phyloP scores from a whole-genome alignment of 2,797 vertebrate species.

The Hydrophis major region DNA sequence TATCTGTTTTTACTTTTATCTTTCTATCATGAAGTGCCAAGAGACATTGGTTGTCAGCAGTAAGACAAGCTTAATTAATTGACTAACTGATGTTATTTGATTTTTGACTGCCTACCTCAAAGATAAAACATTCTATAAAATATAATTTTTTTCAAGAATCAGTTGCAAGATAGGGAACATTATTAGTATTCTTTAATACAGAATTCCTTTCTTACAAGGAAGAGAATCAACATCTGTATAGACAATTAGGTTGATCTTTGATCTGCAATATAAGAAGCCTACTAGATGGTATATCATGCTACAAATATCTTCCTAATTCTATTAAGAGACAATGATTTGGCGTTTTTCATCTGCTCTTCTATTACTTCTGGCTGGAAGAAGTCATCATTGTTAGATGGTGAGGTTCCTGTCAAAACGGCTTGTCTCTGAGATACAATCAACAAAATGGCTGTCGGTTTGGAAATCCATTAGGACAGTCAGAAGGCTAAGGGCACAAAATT shows the following conservation, averaged over 20 bases:
- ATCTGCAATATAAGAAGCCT: background rate
- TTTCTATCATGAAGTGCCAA: background rate
- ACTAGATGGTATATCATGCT: background rate
- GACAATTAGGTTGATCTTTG: background rate
- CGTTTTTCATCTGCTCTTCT: background rate
- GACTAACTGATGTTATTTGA: background rate
- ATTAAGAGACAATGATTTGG: background rate
- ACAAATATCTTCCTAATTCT: background rate
- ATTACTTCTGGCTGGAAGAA: background rate
- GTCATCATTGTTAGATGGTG: background rate
- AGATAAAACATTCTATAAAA: background rate
- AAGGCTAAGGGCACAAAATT: background rate
- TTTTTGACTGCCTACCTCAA: background rate
- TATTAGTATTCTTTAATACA: background rate
- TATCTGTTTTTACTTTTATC: background rate
- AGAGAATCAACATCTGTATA: background rate
- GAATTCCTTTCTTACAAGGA: background rate
- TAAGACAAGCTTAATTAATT: background rate
- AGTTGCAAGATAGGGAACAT: background rate
- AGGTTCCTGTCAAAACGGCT: background rate
- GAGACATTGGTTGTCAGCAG: background rate
- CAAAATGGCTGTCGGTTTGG: background rate
- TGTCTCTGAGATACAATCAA: background rate
- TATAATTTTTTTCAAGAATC: background rate
- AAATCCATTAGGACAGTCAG: background rate